These are phyloP conservation scores for Volucella bombylans DNA, from an alignment of 2,888 invertebrate species.

Conservation along the genomic window DNA sequence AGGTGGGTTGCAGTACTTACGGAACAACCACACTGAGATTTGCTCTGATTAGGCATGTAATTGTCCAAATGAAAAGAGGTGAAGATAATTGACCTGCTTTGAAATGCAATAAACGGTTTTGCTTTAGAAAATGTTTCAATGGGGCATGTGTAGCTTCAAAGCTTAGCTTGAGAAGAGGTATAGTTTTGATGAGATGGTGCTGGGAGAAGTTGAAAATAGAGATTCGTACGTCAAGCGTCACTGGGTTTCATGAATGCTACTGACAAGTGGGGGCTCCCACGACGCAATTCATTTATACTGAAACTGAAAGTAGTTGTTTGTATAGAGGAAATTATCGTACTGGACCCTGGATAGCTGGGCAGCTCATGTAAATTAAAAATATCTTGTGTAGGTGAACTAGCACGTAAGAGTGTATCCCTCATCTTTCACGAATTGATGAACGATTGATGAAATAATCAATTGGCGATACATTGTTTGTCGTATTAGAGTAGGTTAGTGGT, in stretches of 20 bases:
- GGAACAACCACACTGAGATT: conserved; percentile 32
- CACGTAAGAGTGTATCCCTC: too few relatives aligned
- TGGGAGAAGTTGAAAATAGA: background rate
- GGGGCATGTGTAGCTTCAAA: too few relatives aligned
- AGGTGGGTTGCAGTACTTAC: background rate
- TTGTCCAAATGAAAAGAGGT: conserved; percentile 50
- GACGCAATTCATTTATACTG: background rate
- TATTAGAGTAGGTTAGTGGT: too few relatives aligned
- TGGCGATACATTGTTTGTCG: too few relatives aligned
- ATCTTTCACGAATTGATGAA: too few relatives aligned
- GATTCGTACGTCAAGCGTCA: too few relatives aligned
- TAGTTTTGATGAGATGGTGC: background rate
- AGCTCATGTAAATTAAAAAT: background rate
- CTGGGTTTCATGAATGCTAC: background rate
- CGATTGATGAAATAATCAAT: too few relatives aligned
- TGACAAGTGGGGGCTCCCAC: background rate
- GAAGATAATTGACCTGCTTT: conserved; percentile 38
- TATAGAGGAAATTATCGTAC: background rate
- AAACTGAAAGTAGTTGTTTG: background rate
- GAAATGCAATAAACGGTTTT: background rate
- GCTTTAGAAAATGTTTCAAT: background rate
- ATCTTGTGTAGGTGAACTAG: background rate
- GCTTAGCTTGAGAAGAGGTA: too few relatives aligned
- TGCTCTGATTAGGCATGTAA: conserved; percentile 28
- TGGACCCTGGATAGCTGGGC: too few relatives aligned